Evolutionary conservation across 2,888 invertebrate species (phyloP), one percentile per base, ranked within the genome.

Genomic region (Plutella xylostella): DNA sequence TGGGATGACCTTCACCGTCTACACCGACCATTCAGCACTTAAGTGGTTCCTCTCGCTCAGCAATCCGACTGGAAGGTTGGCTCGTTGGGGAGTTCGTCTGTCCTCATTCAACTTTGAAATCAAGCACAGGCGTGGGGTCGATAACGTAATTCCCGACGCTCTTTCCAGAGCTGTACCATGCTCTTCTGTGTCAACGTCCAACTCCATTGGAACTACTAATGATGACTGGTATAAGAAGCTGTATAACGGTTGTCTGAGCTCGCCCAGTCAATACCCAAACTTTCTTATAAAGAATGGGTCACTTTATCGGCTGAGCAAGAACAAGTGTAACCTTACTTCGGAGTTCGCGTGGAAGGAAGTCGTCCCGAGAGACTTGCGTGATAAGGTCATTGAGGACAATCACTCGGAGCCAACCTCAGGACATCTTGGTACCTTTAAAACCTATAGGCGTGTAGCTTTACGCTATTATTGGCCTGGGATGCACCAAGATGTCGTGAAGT

Each of bases 401-500:
- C 40, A 40, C 15, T 21, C n/a, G 6, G 40, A 40, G n/a, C 22
- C 40, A 14, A 40, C 21, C 2, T 28, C 38, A 3, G 50, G 42
- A n/a, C 48, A 50, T 37, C 34, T 45, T n/a, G 48, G 45, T 12
- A 37, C 38, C 5, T 18, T 15, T 37, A 57, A 58, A 48, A 60
- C 58, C 0, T 54, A 55, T 28, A 50, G 45, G 42, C 45, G 59
- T 1, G 3, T 58, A 3, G 12, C 38, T 0, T 33, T 55, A 12
- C 12, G 31, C 5, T 53, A 48, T 20, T 51, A 39, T 33, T 53
- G 53, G 48, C 53, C 50, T 15, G 42, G 37, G 1, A 53, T 59
- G 55, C 34, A 54, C 19, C 12, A 14, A 4, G 56, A 56, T 31
- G 51, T 56, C 0, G 45, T 35, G 6, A 47, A 51, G 6, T 55